Evolutionary conservation across 2,888 invertebrate species (phyloP).

Genomic region (Mellilla xanthometata): DNA sequence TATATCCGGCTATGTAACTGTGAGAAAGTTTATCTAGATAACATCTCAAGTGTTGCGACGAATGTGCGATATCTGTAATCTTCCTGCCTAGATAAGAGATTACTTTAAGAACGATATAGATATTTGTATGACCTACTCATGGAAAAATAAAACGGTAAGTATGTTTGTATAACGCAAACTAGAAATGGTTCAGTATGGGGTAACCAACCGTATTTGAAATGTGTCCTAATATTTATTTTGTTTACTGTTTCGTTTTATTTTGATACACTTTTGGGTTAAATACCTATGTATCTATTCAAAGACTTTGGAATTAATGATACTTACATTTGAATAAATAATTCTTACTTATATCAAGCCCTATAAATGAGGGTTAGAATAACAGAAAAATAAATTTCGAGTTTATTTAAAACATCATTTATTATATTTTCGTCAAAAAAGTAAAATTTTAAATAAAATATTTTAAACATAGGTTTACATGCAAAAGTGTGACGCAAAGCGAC

Average conservation of each 20-base stretch:
- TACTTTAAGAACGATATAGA: slow-evolving; percentile 12
- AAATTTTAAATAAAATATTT: slow-evolving; percentile 80
- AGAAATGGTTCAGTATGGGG: too few relatives aligned
- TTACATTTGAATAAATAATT: background rate
- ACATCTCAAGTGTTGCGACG: slow-evolving; percentile 30
- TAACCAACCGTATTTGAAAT: too few relatives aligned
- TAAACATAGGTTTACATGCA: slow-evolving; percentile 77
- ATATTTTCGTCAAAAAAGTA: slow-evolving; percentile 81
- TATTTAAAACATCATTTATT: slow-evolving; percentile 82
- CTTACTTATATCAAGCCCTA: background rate
- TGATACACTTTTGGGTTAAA: too few relatives aligned
- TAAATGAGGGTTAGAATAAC: background rate
- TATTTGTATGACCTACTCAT: slow-evolving; percentile 17
- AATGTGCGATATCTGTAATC: slow-evolving; percentile 33
- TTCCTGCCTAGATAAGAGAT: slow-evolving; percentile 27
- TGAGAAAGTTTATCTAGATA: slow-evolving; percentile 43
- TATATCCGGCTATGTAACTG: slow-evolving; percentile 13
- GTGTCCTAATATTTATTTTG: too few relatives aligned
- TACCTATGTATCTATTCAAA: too few relatives aligned
- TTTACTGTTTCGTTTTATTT: too few relatives aligned
- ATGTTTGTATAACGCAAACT: too few relatives aligned
- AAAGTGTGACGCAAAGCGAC: slow-evolving; percentile 55
- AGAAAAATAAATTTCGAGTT: slow-evolving; percentile 29
- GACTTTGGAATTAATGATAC: too few relatives aligned
- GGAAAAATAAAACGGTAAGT: too few relatives aligned